phyloP scores from a whole-genome alignment of 2,888 invertebrate genomes.

The Andrena flavipes region DNA sequence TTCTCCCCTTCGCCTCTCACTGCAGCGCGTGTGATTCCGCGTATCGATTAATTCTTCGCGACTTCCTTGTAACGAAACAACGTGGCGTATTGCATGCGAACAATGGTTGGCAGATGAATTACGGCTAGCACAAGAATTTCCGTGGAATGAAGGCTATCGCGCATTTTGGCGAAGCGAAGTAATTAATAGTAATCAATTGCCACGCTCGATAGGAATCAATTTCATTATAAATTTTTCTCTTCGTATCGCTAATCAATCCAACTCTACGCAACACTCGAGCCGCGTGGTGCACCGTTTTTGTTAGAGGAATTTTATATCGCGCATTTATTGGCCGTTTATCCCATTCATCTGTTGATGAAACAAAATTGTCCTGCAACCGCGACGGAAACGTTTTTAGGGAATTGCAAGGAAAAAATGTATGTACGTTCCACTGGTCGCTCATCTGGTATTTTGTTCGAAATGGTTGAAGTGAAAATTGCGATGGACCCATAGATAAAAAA shows the following conservation, averaged over 20 bases:
- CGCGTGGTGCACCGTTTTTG: neutral
- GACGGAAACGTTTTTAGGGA: neutral
- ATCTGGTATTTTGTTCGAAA: neutral
- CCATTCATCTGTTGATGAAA: neutral
- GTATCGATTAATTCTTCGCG: neutral
- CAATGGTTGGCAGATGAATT: too few species aligned
- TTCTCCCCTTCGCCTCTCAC: neutral
- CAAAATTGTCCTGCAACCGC: neutral
- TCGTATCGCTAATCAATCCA: too few species aligned
- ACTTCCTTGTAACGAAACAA: neutral
- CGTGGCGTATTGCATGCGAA: neutral
- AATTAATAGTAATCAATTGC: too few species aligned
- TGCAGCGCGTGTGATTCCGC: neutral
- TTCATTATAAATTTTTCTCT: too few species aligned
- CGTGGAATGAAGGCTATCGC: too few species aligned
- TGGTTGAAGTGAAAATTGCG: conserved; percentile 25
- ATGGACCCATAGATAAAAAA: neutral
- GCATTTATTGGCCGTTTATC: neutral
- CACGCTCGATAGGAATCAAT: too few species aligned
- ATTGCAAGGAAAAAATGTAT: conserved; percentile 6
- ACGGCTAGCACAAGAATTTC: too few species aligned
- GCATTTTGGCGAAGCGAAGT: too few species aligned
- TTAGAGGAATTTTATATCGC: neutral
- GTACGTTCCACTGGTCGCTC: conserved; percentile 4
- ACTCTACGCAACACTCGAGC: too few species aligned